Conservation (phyloP, 2,797 vertebrate genomes). For the Molossus molossus region DNA sequence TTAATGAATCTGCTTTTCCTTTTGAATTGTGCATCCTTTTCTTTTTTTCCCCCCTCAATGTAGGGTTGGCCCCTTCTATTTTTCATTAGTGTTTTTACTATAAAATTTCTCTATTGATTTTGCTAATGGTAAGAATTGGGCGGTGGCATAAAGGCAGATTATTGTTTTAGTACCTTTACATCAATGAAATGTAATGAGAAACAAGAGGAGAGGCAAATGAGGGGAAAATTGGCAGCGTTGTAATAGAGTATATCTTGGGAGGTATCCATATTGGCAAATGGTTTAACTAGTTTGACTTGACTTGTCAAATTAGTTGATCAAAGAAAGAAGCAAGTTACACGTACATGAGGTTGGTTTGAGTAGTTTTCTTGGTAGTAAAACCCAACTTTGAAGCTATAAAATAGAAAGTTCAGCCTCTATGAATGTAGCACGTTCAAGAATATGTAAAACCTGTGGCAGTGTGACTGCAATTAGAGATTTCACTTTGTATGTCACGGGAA, state of each 20-base stretch:
- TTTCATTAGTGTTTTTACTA: slow-evolving; percentile 26
- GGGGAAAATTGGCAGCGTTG: background rate
- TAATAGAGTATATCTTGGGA: background rate
- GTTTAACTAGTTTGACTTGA: background rate
- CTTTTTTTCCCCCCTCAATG: background rate
- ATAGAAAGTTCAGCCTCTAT: background rate
- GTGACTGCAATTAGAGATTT: background rate
- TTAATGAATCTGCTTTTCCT: background rate
- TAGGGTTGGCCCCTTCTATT: background rate
- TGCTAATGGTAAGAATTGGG: background rate
- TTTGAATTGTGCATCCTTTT: background rate
- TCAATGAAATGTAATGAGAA: slow-evolving; percentile 48
- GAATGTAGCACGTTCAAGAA: background rate
- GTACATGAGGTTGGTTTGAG: background rate
- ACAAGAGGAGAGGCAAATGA: background rate
- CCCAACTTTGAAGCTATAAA: background rate
- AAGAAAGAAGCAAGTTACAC: slow-evolving; percentile 45
- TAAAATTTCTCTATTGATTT: slow-evolving; percentile 13
- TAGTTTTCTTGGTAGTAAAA: background rate
- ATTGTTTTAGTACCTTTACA: slow-evolving; percentile 17
- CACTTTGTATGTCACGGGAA: background rate
- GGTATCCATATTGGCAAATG: background rate
- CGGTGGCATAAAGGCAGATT: background rate
- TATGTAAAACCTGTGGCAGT: background rate
- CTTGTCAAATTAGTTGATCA: background rate